These are phyloP conservation scores for Bombus soroeensis DNA, from an alignment of 1,140 invertebrate species.

Conservation along the genomic window DNA sequence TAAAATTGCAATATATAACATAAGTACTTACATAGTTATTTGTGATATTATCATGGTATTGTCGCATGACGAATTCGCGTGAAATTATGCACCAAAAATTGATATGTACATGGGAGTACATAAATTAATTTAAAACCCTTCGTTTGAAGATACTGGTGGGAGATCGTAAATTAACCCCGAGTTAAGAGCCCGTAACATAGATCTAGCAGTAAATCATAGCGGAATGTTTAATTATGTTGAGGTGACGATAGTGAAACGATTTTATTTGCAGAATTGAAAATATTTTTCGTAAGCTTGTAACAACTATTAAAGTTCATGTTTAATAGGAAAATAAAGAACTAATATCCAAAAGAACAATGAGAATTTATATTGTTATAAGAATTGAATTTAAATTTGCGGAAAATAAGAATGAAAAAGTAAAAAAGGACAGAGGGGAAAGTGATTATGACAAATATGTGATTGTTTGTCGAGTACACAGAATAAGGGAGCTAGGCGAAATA, in stretches of 20 bases:
- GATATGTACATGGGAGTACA: not conserved
- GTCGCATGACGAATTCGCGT: not conserved
- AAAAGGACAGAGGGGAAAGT: conserved; percentile 22
- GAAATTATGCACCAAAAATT: not conserved
- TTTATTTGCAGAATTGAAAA: not conserved
- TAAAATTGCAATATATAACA: not conserved
- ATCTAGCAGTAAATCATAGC: conserved; percentile 44
- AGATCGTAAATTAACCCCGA: conserved; percentile 20
- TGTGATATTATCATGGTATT: not conserved
- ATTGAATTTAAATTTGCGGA: not conserved
- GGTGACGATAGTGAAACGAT: not conserved
- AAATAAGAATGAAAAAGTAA: not conserved
- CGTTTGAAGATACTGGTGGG: no score
- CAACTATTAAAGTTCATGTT: no score
- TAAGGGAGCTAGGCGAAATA: not conserved
- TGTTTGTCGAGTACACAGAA: conserved; percentile 47
- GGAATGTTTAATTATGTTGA: not conserved
- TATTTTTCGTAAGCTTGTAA: no score
- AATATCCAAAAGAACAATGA: not conserved
- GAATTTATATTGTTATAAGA: not conserved
- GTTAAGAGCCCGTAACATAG: not conserved
- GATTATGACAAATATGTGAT: not conserved
- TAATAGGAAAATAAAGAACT: not conserved
- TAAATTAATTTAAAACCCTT: conserved; percentile 24
- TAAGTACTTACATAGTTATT: not conserved